Base-by-base conservation (phyloP, 2,113 vertebrate species). In the Pontoporia blainvillei region DNA sequence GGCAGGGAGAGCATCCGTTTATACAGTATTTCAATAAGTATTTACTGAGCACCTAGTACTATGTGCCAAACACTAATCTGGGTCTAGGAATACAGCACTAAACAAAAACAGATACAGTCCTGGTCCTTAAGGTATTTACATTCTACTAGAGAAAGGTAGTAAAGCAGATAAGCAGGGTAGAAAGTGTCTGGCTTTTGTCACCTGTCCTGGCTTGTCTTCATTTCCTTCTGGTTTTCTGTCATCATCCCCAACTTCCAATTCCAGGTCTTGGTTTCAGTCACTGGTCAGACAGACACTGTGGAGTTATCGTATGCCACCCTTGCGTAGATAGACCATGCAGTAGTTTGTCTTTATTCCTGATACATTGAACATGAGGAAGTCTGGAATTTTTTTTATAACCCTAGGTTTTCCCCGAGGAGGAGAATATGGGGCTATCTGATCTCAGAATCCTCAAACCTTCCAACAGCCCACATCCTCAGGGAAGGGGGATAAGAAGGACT, bases 41-140 rank as follows among this genome's bases (percentile, higher is more conserved):
- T 64, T 96, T 79, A 36, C 84, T 94, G 75, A 90, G 52, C n/a
- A 85, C 20, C 29, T 93, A 87, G 23, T 84, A 17, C 39, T 86
- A 11, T 61, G 39, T 91, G 6, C n/a, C 52, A 96, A 87, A 94
- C 44, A 54, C 39, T 95, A 85, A 69, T 87, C 44, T 87, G 87
- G 52, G 52, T 84, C 61, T 83, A 69, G 2, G n/a, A 18, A 66
- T 86, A 88, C 0, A 67, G 15, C n/a, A 41, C 59, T 61, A 82
- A 66, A 44, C 49, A 84, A 69, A 94, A 71, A 76, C 18, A 92
- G n/a, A 61, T 62, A 27, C 86, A 57, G 27, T 41, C 81, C 62
- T 64, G 67, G 29, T 78, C 21, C 75, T 64, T 72, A 78, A 83
- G n/a, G 73, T 31, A 13, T 81, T 94, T 90, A 52, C 29, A 31